Evolutionary conservation across 2,888 invertebrate species (phyloP).

Genomic region (Leptura quadrifasciata): DNA sequence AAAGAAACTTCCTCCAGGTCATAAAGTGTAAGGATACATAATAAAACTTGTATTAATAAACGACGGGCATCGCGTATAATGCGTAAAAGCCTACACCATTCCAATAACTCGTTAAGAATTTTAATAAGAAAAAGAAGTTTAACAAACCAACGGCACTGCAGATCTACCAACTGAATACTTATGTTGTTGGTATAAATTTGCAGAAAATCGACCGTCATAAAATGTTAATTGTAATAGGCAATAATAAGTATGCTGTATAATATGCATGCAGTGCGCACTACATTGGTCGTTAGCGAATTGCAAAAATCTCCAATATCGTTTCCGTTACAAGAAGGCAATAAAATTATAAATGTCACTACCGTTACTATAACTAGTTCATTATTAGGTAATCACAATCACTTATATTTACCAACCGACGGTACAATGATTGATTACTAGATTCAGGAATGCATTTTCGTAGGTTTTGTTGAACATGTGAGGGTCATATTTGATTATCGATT

Average conservation of each 20-base stretch:
- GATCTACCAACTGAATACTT: slow-evolving; percentile 12
- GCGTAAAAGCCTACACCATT: slow-evolving; percentile 33
- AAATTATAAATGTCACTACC: neutral
- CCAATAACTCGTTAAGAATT: slow-evolving; percentile 34
- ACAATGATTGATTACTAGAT: neutral
- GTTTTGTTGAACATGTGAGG: neutral
- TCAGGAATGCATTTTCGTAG: neutral
- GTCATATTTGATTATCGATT: too few relatives aligned
- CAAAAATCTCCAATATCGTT: neutral
- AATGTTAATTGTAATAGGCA: slow-evolving; percentile 27
- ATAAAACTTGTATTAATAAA: slow-evolving; percentile 34
- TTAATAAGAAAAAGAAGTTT: slow-evolving; percentile 37
- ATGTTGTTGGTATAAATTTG: slow-evolving; percentile 20
- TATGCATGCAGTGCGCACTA: neutral
- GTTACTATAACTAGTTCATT: neutral
- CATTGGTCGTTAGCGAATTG: neutral
- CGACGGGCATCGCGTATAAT: slow-evolving; percentile 17
- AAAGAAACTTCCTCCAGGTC: neutral
- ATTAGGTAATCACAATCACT: neutral
- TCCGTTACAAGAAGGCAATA: neutral
- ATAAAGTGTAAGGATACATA: slow-evolving; percentile 14
- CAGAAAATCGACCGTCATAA: slow-evolving; percentile 22
- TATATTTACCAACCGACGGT: neutral
- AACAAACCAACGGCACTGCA: slow-evolving; percentile 12
- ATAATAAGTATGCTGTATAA: slow-evolving; percentile 16